Base-by-base conservation (phyloP, 2,888 invertebrate species). In the Candidula unifasciata region DNA sequence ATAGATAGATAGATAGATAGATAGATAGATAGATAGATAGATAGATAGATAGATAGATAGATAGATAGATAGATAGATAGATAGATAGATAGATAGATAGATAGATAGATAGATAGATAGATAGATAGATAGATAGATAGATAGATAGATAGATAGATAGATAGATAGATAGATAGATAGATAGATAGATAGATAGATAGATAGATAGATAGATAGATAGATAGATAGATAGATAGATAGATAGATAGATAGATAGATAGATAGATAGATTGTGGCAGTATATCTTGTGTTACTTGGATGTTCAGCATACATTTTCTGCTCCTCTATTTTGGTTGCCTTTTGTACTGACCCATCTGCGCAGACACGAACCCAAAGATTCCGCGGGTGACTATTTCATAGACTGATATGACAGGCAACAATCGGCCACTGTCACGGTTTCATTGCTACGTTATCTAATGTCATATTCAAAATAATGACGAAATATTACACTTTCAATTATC, bases 1-100 rank as follows among this genome's bases (percentile, higher is more conserved):
- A 24, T 24, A 60, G 24, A 60, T 18, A 27, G 66, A 10, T n/a
- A 27, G 24, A 13, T 27, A 10, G 10, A 27, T 66, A 10, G 24
- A 24, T 27, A 66, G 66, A 66, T 66, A 66, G 66, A 66, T 66
- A 66, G 66, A 66, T 66, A 66, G 30, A 66, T 60, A 60, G 60
- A 60, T 60, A 60, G 60, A 60, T 60, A 60, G 60, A 60, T 60
- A 60, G 60, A 60, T 60, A 60, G 60, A 60, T 60, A 60, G 60
- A 60, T 60, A 60, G 60, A 60, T 60, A 60, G 60, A 60, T 60
- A 60, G 60, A 60, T 60, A 60, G 60, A 60, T 60, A 60, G 60
- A 60, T 60, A 60, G 60, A 60, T 60, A 60, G 60, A 60, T 60
- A 60, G 60, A 60, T 60, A 60, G 60, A 60, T 60, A 60, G 60